phyloP scores from a whole-genome alignment of 2,113 vertebrate genomes.

The Gnathonemus longibarbis region DNA sequence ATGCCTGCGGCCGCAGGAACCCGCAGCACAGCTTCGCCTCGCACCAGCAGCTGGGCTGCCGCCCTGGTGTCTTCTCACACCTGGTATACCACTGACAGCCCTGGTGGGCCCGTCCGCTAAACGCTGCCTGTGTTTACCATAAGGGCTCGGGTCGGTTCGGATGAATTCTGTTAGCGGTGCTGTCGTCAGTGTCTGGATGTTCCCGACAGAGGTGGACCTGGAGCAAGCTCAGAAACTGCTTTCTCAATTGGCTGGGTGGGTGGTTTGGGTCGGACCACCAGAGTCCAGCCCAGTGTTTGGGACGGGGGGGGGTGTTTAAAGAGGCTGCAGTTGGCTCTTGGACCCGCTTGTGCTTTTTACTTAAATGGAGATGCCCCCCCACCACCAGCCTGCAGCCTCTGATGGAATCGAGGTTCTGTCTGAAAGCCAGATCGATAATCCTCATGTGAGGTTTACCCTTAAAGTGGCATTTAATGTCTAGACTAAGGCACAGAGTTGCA shows the following conservation, averaged over 20 bases:
- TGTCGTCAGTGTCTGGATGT: background rate
- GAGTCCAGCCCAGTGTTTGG: background rate
- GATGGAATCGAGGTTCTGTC: background rate
- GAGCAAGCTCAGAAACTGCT: background rate
- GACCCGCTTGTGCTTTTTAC: background rate
- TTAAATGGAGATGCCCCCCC: background rate
- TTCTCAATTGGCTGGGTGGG: background rate
- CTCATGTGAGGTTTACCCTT: background rate
- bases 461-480: background rate
- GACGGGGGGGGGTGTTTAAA: background rate
- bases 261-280: background rate
- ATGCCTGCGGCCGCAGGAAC: constrained; percentile 67
- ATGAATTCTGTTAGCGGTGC: background rate
- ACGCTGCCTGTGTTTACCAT: background rate
- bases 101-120: background rate
- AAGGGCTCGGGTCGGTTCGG: background rate
- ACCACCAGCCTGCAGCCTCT: background rate
- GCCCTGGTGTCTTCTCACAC: constrained; percentile 60
- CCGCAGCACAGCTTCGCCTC: constrained; percentile 68
- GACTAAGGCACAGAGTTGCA: background rate
- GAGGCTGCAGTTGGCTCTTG: background rate
- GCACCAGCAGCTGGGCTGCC: constrained; percentile 68
- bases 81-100: constrained; percentile 63
- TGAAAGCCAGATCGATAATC: background rate
- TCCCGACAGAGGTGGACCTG: background rate